Base-by-base conservation (phyloP, 2,113 vertebrate species). In the Cyrtonyx montezumae region DNA sequence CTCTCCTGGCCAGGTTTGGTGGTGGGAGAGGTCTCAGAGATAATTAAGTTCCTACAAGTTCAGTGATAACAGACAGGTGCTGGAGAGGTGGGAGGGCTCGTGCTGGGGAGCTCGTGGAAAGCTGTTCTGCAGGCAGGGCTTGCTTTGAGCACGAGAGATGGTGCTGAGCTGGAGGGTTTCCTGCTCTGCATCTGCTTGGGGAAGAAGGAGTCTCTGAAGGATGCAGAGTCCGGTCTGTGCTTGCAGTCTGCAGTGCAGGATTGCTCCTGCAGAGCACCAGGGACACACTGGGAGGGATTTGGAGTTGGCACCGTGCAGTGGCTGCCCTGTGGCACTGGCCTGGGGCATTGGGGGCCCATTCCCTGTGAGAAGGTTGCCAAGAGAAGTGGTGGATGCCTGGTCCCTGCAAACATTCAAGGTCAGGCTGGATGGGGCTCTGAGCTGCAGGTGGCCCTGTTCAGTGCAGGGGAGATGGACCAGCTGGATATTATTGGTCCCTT, bases 31-130 rank as follows among this genome's bases (percentile, higher is more conserved):
- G 32, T 91, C 95, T 96, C 96, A 63, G 40, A 94, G 95, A 95
- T 96, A 96, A 96, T 96, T 96, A 96, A 95, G 90, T 91, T 88
- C 92, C 82, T 93, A 30, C 73, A 86, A 94, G 68, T 88, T 83
- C 55, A 36, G 79, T 46, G 76, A 34, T 40, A 83, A 70, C 0
- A 18, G 55, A 45, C 81, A 62, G 79, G 84, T 0, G 1, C 48
- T 85, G 55, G 37, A 46, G 67, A 59, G 40, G 8, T 66, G 70
- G 32, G 67, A 43, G 58, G 63, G 53, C n/a, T 58, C 20, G 25
- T 75, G 58, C 53, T 0, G 0, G 6, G n/a, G 17, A 70, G 37
- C 17, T 40, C 0, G 2, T 9, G 82, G 58, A 46, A 79, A 95
- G 32, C 40, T 3, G 7, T 58, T 79, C 56, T 42, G 0, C 5